Percentiles rank a stretch among this genome's conserved stretches.
phyloP scores from a whole-genome alignment of 1,140 invertebrate species.

The Euwallacea similis region DNA sequence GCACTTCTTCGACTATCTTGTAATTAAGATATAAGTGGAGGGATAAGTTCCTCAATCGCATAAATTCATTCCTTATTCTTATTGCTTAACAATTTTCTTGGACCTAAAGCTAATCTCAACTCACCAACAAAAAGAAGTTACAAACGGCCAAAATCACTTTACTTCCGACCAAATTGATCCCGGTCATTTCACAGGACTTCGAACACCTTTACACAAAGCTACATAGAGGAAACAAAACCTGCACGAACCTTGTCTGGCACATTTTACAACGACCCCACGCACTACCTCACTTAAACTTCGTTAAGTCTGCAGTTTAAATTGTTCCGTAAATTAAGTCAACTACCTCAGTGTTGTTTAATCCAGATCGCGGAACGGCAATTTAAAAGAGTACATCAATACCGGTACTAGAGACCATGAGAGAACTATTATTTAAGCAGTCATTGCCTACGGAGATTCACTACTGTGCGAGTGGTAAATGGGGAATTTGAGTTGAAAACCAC shows the following conservation, averaged over 20 bases:
- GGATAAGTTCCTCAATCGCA: too few relatives aligned
- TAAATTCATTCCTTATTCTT: too few relatives aligned
- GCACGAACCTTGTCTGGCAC: constrained; percentile 7
- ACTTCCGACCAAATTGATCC: constrained; percentile 45
- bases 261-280: constrained; percentile 18
- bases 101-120: not conserved
- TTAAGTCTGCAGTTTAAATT: constrained; percentile 27
- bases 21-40: too few relatives aligned
- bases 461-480: too few relatives aligned
- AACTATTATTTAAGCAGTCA: too few relatives aligned
- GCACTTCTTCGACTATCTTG: too few relatives aligned
- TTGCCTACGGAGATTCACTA: too few relatives aligned
- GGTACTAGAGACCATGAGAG: too few relatives aligned
- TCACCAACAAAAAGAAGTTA: constrained; percentile 36
- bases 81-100: too few relatives aligned
- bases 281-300: constrained; percentile 18
- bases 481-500: constrained; percentile 12
- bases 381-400: too few relatives aligned
- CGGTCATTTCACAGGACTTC: constrained; percentile 39
- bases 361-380: too few relatives aligned
- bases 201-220: not conserved
- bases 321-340: constrained; percentile 17
- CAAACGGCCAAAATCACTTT: constrained; percentile 46
- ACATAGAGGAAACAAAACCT: not conserved
- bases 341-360: not conserved